Evolutionary conservation across 1,140 invertebrate species (phyloP).

Genomic region (Brachionus koreanus): DNA sequence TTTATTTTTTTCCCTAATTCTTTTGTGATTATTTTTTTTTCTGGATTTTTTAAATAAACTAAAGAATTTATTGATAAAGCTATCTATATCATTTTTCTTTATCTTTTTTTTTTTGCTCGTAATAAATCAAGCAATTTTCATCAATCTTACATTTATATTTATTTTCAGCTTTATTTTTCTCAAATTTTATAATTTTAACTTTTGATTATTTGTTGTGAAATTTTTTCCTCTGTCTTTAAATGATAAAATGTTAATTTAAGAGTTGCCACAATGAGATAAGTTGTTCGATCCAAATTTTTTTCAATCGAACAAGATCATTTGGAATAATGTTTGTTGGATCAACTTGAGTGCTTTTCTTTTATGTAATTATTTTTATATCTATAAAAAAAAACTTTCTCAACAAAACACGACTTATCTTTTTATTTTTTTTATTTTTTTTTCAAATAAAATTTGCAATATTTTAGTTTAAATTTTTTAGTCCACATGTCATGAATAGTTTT

Average conservation of each 20-base stretch:
- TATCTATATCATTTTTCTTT: background rate
- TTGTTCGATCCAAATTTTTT: background rate
- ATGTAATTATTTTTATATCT: background rate
- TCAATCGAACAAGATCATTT: background rate
- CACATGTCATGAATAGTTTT: background rate
- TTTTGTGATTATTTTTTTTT: slow-evolving; percentile 1
- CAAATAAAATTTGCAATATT: slow-evolving; percentile 4
- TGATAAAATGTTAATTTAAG: background rate
- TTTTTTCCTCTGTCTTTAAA: slow-evolving; percentile 8
- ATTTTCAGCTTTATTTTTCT: background rate
- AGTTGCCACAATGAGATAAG: background rate
- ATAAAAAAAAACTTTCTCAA: background rate
- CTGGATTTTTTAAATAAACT: background rate
- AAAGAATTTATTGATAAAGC: background rate
- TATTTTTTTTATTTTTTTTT: background rate
- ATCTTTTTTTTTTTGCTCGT: background rate
- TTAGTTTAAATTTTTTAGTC: background rate
- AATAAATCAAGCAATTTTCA: background rate
- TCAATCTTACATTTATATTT: background rate
- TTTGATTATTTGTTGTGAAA: slow-evolving; percentile 4
- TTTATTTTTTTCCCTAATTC: background rate
- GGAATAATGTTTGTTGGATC: background rate
- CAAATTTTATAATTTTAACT: background rate
- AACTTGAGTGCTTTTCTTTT: background rate
- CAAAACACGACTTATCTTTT: background rate